Conservation (phyloP, 2,888 invertebrate genomes). For the Mechanitis mazaeus region DNA sequence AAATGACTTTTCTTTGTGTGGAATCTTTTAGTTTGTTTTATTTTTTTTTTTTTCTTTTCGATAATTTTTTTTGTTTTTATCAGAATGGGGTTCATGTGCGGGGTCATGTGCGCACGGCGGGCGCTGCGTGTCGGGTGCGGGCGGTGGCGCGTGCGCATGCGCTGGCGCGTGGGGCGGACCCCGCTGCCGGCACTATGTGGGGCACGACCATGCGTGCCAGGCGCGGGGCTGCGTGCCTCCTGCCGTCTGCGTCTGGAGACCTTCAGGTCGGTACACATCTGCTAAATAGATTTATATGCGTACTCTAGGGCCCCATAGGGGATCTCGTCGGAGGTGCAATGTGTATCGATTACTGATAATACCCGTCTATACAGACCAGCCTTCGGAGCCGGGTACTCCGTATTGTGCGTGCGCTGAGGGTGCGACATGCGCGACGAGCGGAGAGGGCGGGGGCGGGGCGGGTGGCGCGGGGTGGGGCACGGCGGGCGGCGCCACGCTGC, state of each 20-base stretch:
- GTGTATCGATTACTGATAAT: too few relatives aligned
- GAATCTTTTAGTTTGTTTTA: too few relatives aligned
- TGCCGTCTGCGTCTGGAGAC: slow-evolving; percentile 53
- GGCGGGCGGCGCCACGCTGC: slow-evolving; percentile 45
- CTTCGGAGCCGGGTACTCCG: slow-evolving; percentile 46
- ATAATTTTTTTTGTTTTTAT: slow-evolving; percentile 14
- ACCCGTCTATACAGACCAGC: slow-evolving; percentile 41
- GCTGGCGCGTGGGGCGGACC: slow-evolving; percentile 86
- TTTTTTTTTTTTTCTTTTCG: too few relatives aligned
- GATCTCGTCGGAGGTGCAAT: too few relatives aligned
- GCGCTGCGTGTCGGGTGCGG: slow-evolving; percentile 55
- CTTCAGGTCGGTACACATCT: slow-evolving; percentile 38
- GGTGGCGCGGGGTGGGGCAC: slow-evolving; percentile 31
- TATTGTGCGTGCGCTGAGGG: slow-evolving; percentile 58
- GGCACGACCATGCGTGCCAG: slow-evolving; percentile 79
- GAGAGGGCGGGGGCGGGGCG: slow-evolving; percentile 21
- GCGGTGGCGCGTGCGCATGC: slow-evolving; percentile 82
- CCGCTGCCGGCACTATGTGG: slow-evolving; percentile 81
- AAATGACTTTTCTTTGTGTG: too few relatives aligned
- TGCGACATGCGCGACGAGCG: slow-evolving; percentile 41
- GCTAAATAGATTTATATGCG: neutral
- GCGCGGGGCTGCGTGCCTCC: slow-evolving; percentile 70
- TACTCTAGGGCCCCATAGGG: too few relatives aligned
- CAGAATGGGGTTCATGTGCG: slow-evolving; percentile 39
- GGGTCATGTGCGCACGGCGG: slow-evolving; percentile 35